Base-by-base conservation (phyloP, 1,140 invertebrate genomes). In the Tetramorium parvispinum region DNA sequence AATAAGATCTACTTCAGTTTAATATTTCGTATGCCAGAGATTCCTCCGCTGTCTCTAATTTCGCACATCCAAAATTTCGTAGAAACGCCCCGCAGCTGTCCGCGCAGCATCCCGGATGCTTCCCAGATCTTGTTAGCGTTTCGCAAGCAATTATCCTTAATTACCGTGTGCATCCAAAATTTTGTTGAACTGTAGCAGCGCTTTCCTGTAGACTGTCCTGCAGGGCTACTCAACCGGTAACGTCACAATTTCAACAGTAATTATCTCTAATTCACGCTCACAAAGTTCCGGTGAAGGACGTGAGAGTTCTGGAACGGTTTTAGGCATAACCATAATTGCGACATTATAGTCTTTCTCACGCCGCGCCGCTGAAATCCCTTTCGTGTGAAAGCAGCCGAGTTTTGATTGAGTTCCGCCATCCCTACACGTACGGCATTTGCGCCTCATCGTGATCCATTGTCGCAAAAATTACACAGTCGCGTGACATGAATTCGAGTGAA, bases 91-190 rank as follows among this genome's bases (percentile, higher is more conserved):
- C 37, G 49, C 65, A 71, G 78, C 65, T 71, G 65, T 81, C 78
- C 78, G 49, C 49, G 37, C 66, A 43, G 46, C 10, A 5, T 70
- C 49, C 16, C 40, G 51, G 40, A 71, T 59, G 40, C n/a, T 18
- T 46, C 68, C 40, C 10, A 73, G 40, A 83, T 83, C 53, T 68
- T 83, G 79, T 83, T 83, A 83, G 55, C 79, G 53, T 83, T 83
- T 83, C 68, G 68, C 79, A 75, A 83, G 79, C 79, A 83, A 83
- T 83, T 83, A 83, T 83, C 79, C 79, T 83, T 83, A 83, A 83
- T 83, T 83, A 73, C 68, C 55, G 40, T 49, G 79, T 61, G 79
- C 79, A 83, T 83, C 68, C 40, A 49, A 63, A 83, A 83, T 83
- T 83, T 83, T 83, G 68, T 83, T 83, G 27, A 83, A 83, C 53